Evolutionary conservation across 1,140 invertebrate species (phyloP).

Genomic region (Periplaneta americana): DNA sequence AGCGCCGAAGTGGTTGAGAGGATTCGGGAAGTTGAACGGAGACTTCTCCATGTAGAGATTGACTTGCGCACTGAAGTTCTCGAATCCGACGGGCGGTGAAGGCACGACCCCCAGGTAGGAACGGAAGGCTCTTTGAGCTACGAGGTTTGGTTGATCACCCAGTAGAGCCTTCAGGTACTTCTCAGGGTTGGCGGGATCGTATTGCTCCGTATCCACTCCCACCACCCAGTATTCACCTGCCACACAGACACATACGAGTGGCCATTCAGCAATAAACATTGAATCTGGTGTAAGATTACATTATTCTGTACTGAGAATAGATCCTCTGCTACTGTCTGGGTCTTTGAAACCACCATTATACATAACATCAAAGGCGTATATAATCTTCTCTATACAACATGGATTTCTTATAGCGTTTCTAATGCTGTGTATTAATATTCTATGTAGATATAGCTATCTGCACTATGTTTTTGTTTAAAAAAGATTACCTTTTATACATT

Average conservation of each 20-base stretch:
- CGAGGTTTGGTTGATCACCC: slow-evolving; percentile 50
- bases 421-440: no score
- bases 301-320: no score
- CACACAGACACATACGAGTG: slow-evolving; percentile 27
- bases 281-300: no score
- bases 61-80: slow-evolving; percentile 68
- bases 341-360: no score
- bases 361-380: no score
- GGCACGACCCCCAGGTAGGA: slow-evolving; percentile 70
- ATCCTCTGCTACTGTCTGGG: no score
- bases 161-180: slow-evolving; percentile 71
- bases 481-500: no score
- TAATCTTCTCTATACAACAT: no score
- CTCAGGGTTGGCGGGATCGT: slow-evolving; percentile 64
- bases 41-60: slow-evolving; percentile 72
- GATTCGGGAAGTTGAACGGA: slow-evolving; percentile 83
- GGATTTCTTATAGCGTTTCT: no score
- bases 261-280: no score
- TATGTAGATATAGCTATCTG: no score
- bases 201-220: slow-evolving; percentile 84
- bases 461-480: no score
- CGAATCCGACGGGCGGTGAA: slow-evolving; percentile 56
- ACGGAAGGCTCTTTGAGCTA: slow-evolving; percentile 53
- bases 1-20: slow-evolving; percentile 59
- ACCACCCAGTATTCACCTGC: slow-evolving; percentile 84